Evolutionary conservation across 2,888 invertebrate species (phyloP).

Genomic region (Coecobrya sp.): DNA sequence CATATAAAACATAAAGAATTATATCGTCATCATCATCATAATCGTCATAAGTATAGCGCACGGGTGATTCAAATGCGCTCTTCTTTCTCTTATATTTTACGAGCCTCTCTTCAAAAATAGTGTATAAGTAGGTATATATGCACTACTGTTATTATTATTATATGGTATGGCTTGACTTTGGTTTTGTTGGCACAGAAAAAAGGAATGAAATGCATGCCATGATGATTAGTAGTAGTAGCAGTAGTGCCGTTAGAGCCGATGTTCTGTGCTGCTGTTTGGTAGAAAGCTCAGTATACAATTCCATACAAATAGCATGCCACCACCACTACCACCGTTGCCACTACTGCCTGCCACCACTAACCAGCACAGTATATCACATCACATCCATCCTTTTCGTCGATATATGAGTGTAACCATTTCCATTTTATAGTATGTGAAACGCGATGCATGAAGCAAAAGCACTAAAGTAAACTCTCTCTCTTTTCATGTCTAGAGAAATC

Average conservation of each 20-base stretch:
- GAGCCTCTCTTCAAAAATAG: not conserved
- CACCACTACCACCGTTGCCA: slow-evolving; percentile 5
- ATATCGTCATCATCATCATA: slow-evolving; percentile 33
- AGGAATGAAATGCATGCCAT: slow-evolving; percentile 57
- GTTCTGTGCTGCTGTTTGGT: not conserved
- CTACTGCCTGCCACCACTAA: slow-evolving; percentile 34
- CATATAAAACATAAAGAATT: slow-evolving; percentile 35
- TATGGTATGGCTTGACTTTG: slow-evolving; percentile 51
- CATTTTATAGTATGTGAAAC: slow-evolving; percentile 66
- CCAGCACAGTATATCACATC: slow-evolving; percentile 41
- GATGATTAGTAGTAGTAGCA: slow-evolving; percentile 45
- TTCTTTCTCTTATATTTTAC: slow-evolving; percentile 20
- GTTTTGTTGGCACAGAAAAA: slow-evolving; percentile 71
- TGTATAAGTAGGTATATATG: too few species aligned
- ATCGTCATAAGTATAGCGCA: slow-evolving; percentile 37
- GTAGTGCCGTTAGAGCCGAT: not conserved
- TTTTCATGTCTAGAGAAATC: slow-evolving; percentile 76
- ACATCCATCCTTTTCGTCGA: slow-evolving; percentile 59
- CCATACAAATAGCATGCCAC: not conserved
- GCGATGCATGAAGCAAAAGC: slow-evolving; percentile 69
- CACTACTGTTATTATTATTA: not conserved
- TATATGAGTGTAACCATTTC: slow-evolving; percentile 64
- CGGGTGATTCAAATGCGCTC: slow-evolving; percentile 13
- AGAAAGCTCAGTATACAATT: not conserved
- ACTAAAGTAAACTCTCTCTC: slow-evolving; percentile 75